A percentile compares a stretch with the other conserved stretches of the same genome.
Evolutionary conservation across 2,797 vertebrate species (phyloP).

Genomic region (Carcharodon carcharias): DNA sequence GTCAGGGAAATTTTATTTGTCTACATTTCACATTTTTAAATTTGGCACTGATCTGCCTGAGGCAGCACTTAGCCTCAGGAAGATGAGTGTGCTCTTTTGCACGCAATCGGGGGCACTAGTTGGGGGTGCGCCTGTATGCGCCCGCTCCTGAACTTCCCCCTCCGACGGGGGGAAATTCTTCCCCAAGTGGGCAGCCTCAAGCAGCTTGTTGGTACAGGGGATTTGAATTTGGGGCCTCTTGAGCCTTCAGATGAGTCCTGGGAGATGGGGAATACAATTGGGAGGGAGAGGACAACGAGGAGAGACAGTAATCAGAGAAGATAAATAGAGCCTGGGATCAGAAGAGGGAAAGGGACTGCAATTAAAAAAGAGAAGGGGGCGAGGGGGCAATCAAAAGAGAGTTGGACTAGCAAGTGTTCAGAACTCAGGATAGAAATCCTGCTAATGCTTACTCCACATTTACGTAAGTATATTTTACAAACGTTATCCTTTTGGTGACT

Average conservation of each 20-base stretch:
- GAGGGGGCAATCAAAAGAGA: not conserved
- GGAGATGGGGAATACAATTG: not conserved
- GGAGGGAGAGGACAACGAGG: not conserved
- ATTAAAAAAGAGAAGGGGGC: not conserved
- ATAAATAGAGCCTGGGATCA: not conserved
- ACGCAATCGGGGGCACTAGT: too few species aligned
- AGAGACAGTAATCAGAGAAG: not conserved
- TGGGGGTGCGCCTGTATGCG: too few species aligned
- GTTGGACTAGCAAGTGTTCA: not conserved
- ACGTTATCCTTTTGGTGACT: not conserved
- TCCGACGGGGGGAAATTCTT: too few species aligned
- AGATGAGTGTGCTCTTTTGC: too few species aligned
- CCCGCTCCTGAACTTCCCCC: too few species aligned
- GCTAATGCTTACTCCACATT: not conserved
- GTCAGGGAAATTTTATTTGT: too few species aligned
- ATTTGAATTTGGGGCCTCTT: not conserved
- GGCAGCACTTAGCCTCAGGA: too few species aligned
- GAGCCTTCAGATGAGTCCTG: not conserved
- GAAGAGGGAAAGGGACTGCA: not conserved
- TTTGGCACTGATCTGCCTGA: too few species aligned
- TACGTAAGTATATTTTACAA: not conserved
- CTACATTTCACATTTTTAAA: too few species aligned
- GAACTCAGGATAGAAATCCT: not conserved
- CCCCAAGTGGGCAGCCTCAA: not conserved
- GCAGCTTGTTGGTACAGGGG: not conserved